Evolutionary conservation across 2,888 invertebrate genomes (phyloP).

Genomic region (Netelia fuscicornis): DNA sequence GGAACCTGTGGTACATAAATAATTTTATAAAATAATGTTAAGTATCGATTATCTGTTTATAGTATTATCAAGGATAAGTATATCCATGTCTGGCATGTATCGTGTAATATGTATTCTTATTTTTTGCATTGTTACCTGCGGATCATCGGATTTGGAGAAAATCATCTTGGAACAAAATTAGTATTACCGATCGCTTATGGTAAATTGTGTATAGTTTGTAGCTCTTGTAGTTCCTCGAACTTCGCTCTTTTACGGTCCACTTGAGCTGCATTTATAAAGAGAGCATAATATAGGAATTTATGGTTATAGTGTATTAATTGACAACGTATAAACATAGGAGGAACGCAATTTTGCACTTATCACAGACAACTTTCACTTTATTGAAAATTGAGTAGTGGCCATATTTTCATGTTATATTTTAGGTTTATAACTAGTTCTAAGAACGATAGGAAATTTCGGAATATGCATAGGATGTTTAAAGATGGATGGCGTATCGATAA

Average conservation of each 20-base stretch:
- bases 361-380: slow-evolving; percentile 52
- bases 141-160: too few species aligned
- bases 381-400: slow-evolving; percentile 44
- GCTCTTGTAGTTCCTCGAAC: slow-evolving; percentile 25
- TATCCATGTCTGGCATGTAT: neutral
- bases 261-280: slow-evolving; percentile 38
- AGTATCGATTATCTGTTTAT: too few species aligned
- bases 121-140: neutral
- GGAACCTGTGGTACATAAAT: neutral
- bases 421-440: neutral
- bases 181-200: slow-evolving; percentile 27
- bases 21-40: too few species aligned
- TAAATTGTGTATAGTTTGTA: slow-evolving; percentile 20
- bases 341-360: slow-evolving; percentile 18
- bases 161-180: slow-evolving; percentile 20
- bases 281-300: slow-evolving; percentile 11
- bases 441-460: neutral
- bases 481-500: neutral
- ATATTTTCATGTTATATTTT: slow-evolving; percentile 8
- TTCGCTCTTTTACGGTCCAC: slow-evolving; percentile 58
- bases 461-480: neutral
- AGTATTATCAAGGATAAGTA: neutral
- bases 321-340: neutral
- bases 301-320: slow-evolving; percentile 1
- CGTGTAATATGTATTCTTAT: neutral